These are phyloP conservation scores for Acanthiza pusilla DNA, from an alignment of 2,797 vertebrate genomes.

Conservation along the genomic window DNA sequence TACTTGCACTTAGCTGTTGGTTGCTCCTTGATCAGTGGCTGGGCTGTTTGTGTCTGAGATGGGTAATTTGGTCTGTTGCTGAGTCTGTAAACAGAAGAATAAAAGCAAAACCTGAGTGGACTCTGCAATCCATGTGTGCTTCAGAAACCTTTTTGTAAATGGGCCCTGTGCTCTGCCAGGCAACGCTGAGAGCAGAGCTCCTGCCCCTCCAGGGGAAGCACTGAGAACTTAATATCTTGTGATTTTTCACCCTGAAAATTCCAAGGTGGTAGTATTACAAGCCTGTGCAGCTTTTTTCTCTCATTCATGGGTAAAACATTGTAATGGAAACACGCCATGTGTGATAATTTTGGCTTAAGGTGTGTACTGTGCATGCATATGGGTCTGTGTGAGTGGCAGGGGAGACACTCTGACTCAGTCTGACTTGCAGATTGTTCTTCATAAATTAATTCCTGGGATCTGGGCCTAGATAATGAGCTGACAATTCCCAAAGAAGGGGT, in stretches of 20 bases:
- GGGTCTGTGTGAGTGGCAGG: background rate
- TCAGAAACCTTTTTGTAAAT: background rate
- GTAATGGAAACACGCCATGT: background rate
- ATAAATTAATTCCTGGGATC: background rate
- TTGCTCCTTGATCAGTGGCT: background rate
- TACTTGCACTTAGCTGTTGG: background rate
- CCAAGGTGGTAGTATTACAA: background rate
- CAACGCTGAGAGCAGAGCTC: background rate
- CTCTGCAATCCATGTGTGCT: background rate
- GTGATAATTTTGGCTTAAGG: background rate
- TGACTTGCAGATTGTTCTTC: background rate
- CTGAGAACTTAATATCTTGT: background rate
- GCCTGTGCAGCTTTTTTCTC: background rate
- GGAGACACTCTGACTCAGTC: background rate
- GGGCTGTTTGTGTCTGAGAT: background rate
- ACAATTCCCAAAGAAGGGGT: background rate
- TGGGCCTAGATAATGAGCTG: background rate
- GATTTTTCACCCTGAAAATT: background rate
- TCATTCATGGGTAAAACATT: background rate
- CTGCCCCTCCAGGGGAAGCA: background rate
- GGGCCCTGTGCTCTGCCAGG: background rate
- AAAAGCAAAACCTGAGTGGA: background rate
- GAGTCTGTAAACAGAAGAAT: background rate
- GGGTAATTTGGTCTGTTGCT: background rate
- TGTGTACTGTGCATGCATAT: accelerated